Conservation (phyloP, 2,797 vertebrate genomes). For the Sebastes matsubarae region DNA sequence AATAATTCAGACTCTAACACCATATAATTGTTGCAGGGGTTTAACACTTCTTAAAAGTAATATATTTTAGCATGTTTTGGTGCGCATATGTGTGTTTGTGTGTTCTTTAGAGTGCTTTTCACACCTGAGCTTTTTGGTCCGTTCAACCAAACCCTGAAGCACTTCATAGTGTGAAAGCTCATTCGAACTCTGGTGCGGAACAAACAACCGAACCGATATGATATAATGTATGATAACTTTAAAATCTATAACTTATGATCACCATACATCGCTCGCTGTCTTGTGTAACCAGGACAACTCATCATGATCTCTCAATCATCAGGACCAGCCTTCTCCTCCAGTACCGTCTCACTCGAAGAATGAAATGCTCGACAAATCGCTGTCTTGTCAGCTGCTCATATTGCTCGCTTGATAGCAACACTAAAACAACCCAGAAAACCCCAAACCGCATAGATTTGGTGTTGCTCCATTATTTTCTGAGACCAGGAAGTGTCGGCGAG, state of each 20-base stretch:
- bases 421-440: neutral
- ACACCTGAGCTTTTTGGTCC: too few species aligned
- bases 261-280: neutral
- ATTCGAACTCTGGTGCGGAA: too few species aligned
- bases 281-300: neutral
- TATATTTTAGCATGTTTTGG: neutral
- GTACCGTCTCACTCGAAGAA: neutral
- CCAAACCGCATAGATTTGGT: neutral
- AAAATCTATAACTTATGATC: neutral
- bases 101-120: neutral
- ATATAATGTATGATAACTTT: neutral
- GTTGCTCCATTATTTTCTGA: neutral
- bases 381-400: neutral
- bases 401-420: neutral
- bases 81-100: neutral
- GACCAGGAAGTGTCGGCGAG: neutral
- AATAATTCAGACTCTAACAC: neutral
- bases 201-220: too few species aligned
- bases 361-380: neutral
- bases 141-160: too few species aligned
- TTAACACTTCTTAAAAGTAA: neutral
- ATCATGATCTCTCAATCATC: neutral
- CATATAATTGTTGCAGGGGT: neutral
- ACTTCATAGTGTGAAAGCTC: too few species aligned
- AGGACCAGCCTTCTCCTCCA: too few species aligned